A percentile compares a stretch with the other conserved stretches of the same genome.
Evolutionary conservation across 2,797 vertebrate species (phyloP).

Genomic region (Coluber constrictor): DNA sequence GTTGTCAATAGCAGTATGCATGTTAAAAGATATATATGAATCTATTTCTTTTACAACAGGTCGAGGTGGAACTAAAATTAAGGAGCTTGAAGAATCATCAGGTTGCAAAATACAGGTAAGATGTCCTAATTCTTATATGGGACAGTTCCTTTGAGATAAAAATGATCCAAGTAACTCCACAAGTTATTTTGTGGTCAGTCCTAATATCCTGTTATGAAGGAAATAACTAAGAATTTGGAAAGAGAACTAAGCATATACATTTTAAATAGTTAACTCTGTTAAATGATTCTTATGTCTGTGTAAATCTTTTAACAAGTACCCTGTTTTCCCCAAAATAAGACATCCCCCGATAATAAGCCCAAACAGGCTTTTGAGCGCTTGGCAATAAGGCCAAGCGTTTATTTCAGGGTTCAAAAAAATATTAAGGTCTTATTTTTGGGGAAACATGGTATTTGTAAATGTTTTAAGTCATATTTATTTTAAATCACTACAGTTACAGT

Average conservation of each 20-base stretch:
- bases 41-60: conserved; percentile 71
- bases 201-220: background rate
- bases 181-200: background rate
- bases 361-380: too few relatives aligned
- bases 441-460: background rate
- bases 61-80: conserved; percentile 85
- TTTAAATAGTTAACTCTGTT: background rate
- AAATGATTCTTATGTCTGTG: background rate
- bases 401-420: too few relatives aligned
- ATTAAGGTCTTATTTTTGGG: too few relatives aligned
- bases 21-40: background rate
- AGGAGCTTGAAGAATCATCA: conserved; percentile 81
- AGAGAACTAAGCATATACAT: background rate
- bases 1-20: background rate
- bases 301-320: background rate
- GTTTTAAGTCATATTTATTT: background rate
- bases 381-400: too few relatives aligned
- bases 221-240: background rate
- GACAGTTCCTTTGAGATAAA: background rate
- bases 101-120: conserved; percentile 87
- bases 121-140: background rate
- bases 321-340: too few relatives aligned
- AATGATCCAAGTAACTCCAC: background rate
- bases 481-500: background rate
- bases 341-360: too few relatives aligned